Evolutionary conservation across 2,888 invertebrate species (phyloP).

Genomic region (Drymonia ruficornis): DNA sequence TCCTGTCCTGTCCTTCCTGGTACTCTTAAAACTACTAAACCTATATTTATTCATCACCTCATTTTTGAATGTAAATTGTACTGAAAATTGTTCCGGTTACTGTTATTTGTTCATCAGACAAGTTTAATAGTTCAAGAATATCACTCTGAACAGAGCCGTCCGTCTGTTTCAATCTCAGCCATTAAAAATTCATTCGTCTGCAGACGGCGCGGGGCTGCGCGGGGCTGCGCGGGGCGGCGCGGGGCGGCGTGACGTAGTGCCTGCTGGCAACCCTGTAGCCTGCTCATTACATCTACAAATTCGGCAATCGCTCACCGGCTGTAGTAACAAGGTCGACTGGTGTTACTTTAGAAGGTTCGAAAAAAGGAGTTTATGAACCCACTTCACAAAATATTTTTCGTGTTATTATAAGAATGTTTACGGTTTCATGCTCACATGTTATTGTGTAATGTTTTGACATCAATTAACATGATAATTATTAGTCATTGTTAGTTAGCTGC

Average conservation of each 20-base stretch:
- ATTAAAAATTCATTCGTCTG: slow-evolving; percentile 32
- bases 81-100: background rate
- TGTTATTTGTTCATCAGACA: background rate
- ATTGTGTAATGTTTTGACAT: too few species aligned
- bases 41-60: background rate
- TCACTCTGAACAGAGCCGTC: background rate
- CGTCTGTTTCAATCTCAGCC: slow-evolving; percentile 15
- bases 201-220: too few species aligned
- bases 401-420: too few species aligned
- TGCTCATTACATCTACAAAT: slow-evolving; percentile 46
- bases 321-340: slow-evolving; percentile 8
- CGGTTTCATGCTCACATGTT: too few species aligned
- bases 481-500: too few species aligned
- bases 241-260: slow-evolving; percentile 21
- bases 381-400: too few species aligned
- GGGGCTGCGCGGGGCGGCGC: too few species aligned
- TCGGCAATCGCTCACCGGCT: slow-evolving; percentile 37
- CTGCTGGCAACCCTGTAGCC: slow-evolving; percentile 30
- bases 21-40: background rate
- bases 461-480: too few species aligned
- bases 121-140: background rate
- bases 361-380: background rate
- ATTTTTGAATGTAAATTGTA: background rate
- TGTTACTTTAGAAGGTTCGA: background rate
- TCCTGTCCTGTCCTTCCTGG: too few species aligned